Evolutionary conservation across 2,797 vertebrate genomes (phyloP).

Genomic region (Morelia viridis): DNA sequence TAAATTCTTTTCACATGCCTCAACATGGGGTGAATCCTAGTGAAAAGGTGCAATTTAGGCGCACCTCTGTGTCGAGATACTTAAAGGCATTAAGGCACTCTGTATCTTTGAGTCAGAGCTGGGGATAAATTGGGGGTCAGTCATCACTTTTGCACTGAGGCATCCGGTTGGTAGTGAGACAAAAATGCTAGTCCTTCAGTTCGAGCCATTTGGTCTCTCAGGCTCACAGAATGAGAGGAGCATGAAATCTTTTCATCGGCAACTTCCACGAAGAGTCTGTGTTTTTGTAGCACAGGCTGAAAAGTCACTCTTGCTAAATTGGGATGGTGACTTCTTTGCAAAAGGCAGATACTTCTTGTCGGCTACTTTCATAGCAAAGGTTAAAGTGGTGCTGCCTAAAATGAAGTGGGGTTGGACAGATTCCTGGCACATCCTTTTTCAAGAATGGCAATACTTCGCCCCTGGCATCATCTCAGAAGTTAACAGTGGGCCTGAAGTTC

Average conservation of each 20-base stretch:
- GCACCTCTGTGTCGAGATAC: too few species aligned
- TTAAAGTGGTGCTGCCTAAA: background rate
- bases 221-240: background rate
- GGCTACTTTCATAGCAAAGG: background rate
- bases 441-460: background rate
- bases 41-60: too few species aligned
- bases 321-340: background rate
- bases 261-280: background rate
- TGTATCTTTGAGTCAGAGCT: too few species aligned
- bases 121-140: too few species aligned
- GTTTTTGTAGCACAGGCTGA: background rate
- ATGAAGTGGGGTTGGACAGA: background rate
- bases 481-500: constrained; percentile 4
- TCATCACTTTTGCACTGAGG: background rate
- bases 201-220: background rate
- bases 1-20: too few species aligned
- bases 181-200: background rate
- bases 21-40: too few species aligned
- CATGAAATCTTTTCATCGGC: background rate
- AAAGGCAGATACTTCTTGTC: background rate
- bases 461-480: background rate
- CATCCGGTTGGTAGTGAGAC: background rate
- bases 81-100: too few species aligned
- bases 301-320: background rate
- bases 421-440: background rate